These are phyloP conservation scores for Rhynchonycteris naso DNA, from an alignment of 2,797 vertebrate genomes.

Conservation along the genomic window DNA sequence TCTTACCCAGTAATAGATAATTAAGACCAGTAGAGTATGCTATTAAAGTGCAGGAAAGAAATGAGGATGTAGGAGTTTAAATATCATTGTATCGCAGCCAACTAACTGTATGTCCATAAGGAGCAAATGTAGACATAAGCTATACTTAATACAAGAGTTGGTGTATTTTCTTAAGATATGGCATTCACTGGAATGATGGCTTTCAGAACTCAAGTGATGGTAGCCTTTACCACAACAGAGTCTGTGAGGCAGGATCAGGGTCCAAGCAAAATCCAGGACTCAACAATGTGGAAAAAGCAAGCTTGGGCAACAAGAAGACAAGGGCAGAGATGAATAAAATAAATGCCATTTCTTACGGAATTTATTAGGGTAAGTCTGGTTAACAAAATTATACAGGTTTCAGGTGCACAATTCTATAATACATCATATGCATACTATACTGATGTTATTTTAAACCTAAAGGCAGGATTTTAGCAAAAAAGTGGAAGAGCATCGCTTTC, in stretches of 20 bases:
- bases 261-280: background rate
- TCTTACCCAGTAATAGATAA: conserved; percentile 54
- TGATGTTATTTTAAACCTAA: background rate
- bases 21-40: background rate
- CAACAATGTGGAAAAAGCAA: background rate
- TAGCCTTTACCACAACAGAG: background rate
- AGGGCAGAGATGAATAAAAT: background rate
- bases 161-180: background rate
- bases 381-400: no score
- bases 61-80: background rate
- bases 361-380: no score
- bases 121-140: background rate
- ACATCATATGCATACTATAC: no score
- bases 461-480: background rate
- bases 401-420: no score
- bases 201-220: background rate
- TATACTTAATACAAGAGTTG: background rate
- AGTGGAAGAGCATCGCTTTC: background rate
- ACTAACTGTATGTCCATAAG: background rate
- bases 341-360: background rate
- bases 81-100: background rate
- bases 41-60: conserved; percentile 8
- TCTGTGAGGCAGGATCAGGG: background rate
- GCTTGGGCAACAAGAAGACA: background rate
- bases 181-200: background rate